Evolutionary conservation across 2,797 vertebrate genomes (phyloP), one percentile per base, ranked within the genome.

Genomic region (Lycodopsis pacificus): DNA sequence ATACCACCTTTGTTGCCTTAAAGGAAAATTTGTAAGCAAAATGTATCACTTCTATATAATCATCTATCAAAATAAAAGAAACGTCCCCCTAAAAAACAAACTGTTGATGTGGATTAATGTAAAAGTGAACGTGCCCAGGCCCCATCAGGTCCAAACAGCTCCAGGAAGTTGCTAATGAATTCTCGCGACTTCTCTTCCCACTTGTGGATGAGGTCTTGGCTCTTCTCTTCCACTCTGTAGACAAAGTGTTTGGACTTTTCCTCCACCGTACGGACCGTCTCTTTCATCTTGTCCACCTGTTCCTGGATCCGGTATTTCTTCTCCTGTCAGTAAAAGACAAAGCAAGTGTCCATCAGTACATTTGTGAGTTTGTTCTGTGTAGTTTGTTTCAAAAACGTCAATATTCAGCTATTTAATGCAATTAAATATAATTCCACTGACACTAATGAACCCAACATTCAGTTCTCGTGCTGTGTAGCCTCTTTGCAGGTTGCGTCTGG

Each of bases 111-210:
- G 36, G 17, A 64, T 66, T n/a, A 57, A 20, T 27, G 5, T 78
- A n/a, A 82, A 82, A 59, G 19, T 62, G 61, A 84, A 94, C 95
- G 32, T 96, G 95, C 98, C 98, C 97, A 99, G 67, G 98, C 96
- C 87, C 98, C 98, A 1, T 99, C 98, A 0, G 97, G 97, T 79
- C 97, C 98, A 87, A 99, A 99, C 32, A 99, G 95, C 92, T 98
- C 96, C 90, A 99, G 90, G 90, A 99, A 99, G 93, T 97, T 99
- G 83, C 97, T 87, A 17, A 99, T 99, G 90, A 99, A 99, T 90
- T 99, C 98, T 42, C 98, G 94, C 6, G 97, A 99, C 79, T 99
- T 99, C 86, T 99, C 98, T 86, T 99, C 98, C 98, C 98, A 99
- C 92, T 99, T 99, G 86, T 97, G 97, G 90, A 99, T 99, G 74